phyloP scores from a whole-genome alignment of 2,888 invertebrate genomes.

The Epistrophe eligans region DNA sequence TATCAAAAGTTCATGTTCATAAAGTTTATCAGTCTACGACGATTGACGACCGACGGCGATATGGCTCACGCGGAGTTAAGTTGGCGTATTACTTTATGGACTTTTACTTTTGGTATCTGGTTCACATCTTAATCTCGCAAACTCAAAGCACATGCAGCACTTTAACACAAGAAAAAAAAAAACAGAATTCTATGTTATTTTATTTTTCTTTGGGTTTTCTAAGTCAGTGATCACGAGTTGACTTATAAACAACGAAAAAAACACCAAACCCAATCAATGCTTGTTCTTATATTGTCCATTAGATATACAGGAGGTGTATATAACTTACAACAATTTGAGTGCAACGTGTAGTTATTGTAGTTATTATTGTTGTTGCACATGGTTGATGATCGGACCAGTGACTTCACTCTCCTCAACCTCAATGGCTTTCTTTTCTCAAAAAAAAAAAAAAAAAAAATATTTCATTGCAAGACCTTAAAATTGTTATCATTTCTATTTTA shows the following conservation, averaged over 20 bases:
- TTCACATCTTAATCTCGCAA: conserved; percentile 73
- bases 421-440: conserved; percentile 64
- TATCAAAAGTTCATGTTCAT: conserved; percentile 61
- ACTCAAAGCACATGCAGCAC: conserved; percentile 40
- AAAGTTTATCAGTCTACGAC: conserved; percentile 46
- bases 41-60: neutral
- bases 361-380: conserved; percentile 21
- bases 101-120: conserved; percentile 75
- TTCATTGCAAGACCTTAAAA: conserved; percentile 71
- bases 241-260: conserved; percentile 38
- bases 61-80: neutral
- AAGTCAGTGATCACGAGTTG: conserved; percentile 66
- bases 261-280: conserved; percentile 37
- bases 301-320: conserved; percentile 17
- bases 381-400: conserved; percentile 14
- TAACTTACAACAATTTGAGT: conserved; percentile 19
- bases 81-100: conserved; percentile 61
- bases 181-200: neutral
- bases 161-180: conserved; percentile 2
- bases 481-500: conserved; percentile 73
- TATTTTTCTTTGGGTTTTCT: conserved; percentile 28
- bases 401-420: conserved; percentile 17
- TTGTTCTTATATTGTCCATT: conserved; percentile 26
- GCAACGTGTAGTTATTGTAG: conserved; percentile 19
- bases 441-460: neutral